phyloP scores from a whole-genome alignment of 2,113 vertebrate species.

The Mesocricetus auratus region DNA sequence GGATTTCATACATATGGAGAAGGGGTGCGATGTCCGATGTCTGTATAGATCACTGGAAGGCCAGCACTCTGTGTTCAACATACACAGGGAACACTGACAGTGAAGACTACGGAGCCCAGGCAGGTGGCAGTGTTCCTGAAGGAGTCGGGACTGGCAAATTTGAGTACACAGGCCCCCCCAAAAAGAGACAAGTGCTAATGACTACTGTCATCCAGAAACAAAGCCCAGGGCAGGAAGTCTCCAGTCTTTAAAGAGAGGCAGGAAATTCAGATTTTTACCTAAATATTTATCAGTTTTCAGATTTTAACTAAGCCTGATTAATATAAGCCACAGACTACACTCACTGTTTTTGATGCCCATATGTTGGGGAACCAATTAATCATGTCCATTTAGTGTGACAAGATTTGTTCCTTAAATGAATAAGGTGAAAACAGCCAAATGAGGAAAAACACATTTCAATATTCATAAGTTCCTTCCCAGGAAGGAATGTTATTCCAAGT shows the following conservation, averaged over 20 bases:
- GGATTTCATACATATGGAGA: background rate
- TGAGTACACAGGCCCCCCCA: background rate
- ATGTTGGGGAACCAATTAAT: background rate
- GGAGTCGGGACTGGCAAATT: background rate
- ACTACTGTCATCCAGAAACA: background rate
- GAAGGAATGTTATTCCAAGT: background rate
- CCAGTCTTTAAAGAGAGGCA: background rate
- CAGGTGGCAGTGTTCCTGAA: background rate
- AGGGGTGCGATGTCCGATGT: background rate
- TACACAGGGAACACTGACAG: background rate
- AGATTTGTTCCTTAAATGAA: background rate
- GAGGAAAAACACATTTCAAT: background rate
- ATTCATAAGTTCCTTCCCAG: slow-evolving; percentile 17
- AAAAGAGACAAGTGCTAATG: background rate
- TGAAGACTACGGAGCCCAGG: background rate
- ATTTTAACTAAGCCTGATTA: background rate
- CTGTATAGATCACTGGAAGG: background rate
- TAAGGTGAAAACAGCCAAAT: background rate
- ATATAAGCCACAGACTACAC: background rate
- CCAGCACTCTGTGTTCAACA: background rate
- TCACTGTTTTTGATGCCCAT: background rate
- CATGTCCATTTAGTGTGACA: background rate
- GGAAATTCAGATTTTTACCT: slow-evolving; percentile 10
- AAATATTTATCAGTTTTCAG: background rate
- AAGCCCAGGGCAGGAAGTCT: background rate